Base-by-base conservation (phyloP, 2,888 invertebrate species). In the Dolichopus griseipennis region DNA sequence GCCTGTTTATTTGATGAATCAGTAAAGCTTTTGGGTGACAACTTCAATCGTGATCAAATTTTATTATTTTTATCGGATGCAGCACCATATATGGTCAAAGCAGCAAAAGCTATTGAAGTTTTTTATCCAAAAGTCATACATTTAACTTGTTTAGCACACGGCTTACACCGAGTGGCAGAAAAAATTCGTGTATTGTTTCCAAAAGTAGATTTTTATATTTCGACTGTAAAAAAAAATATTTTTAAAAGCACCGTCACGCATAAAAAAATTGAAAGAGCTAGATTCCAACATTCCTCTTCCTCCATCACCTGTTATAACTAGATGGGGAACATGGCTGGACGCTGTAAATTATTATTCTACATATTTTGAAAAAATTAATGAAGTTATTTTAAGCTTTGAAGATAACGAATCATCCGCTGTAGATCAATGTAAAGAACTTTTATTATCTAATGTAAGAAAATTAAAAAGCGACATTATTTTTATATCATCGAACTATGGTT, bases 141-240 rank as follows among this genome's bases (percentile, higher is more conserved):
- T 68, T 52, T 73, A 20, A 77, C 76, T 33, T 78, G 76, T 70
- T 66, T 77, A 61, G 75, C 74, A 15, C 76, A 77, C 70, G 75
- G 70, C 18, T 34, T 78, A 4, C 73, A 76, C 69, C 66, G 73
- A 64, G 73, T 77, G 15, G 73, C 73, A 15, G 76, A 76, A 72
- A 65, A 69, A 61, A 70, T 76, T 41, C 62, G 76, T 68, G 4
- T 5, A 15, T 2, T 64, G 12, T 64, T 33, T 64, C 33, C 15
- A 1, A 7, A 27, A 9, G 64, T 33, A 1, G 64, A 22, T 43
- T 15, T 61, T 70, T 65, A 76, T 69, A 73, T 77, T 62, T 69
- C 70, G 12, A 66, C 20, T 33, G 65, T 71, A 9, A 75, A 77
- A 71, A n/a, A 75, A 76, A 67, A 69, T 76, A n/a, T 77, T 78